Base-by-base conservation (phyloP, 1,140 invertebrate genomes). In the Heliconius melpomene region DNA sequence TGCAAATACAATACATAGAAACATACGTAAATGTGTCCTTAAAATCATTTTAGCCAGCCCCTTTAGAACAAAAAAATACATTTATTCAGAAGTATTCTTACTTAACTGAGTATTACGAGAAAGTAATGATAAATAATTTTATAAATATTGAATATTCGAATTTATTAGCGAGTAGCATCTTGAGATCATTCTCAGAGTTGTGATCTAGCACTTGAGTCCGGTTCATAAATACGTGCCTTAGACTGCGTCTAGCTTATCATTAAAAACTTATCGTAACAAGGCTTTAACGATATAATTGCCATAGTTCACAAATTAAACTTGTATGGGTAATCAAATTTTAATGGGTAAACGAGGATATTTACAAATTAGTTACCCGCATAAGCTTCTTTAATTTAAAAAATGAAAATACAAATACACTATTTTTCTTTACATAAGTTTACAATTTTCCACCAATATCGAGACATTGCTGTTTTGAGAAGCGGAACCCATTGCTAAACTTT, bases 281-380 rank as follows among this genome's bases (percentile, higher is more conserved):
- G 20, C 2, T 26, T 66, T 29, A 29, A 29, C 54, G 54, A 66
- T 26, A 29, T 66, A 66, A 66, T 66, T 66, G 23, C 26, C n/a
- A 29, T 29, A 66, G 23, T 66, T 26, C 11, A 66, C 26, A 66
- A 16, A 66, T 66, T 66, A 29, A 66, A n/a, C 26, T 66, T 26
- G 26, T 66, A 66, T 26, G 60, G 13, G 60, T 66, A 66, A 66
- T 66, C 13, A 26, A 66, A 26, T 66, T 66, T 29, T 60, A 60
- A 60, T 60, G 20, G 1, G n/a, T 60, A 60, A 18, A 16, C 60
- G 0, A 29, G 23, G 60, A 23, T 60, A 23, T 23, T 60, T 60
- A 60, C 57, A 11, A 60, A 60, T n/a, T 66, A 66, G 11, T 66
- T 66, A 66, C 60, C 60, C 60, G 60, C 60, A 66, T 66, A 66